phyloP scores from a whole-genome alignment of 2,113 vertebrate genomes.

The Etia nguti region DNA sequence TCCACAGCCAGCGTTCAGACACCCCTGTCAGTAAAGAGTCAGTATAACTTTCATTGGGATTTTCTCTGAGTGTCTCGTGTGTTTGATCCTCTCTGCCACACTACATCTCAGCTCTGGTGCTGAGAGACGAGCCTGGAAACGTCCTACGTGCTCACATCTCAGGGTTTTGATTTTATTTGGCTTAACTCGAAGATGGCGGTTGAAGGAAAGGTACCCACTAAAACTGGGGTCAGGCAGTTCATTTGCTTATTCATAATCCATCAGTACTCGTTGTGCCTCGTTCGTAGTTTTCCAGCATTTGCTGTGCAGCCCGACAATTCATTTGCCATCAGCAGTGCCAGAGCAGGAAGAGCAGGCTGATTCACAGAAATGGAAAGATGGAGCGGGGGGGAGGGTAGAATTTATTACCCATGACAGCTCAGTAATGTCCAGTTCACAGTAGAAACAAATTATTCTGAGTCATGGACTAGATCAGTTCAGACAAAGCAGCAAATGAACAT shows the following conservation, averaged over 20 bases:
- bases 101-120: constrained; percentile 1
- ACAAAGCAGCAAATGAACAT: background rate
- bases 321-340: background rate
- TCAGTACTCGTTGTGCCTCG: background rate
- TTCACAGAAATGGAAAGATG: background rate
- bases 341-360: background rate
- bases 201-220: background rate
- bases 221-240: background rate
- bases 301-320: background rate
- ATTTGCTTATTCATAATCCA: background rate
- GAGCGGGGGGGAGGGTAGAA: background rate
- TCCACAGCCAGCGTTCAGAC: background rate
- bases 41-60: constrained; percentile 2
- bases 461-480: background rate
- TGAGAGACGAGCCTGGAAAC: constrained; percentile 23
- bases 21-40: background rate
- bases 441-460: background rate
- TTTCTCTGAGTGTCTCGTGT: background rate
- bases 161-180: constrained; percentile 10
- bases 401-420: background rate
- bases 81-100: constrained; percentile 14
- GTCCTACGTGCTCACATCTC: background rate
- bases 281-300: background rate
- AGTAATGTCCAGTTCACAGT: background rate
- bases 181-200: background rate